phyloP scores from a whole-genome alignment of 2,888 invertebrate genomes.

The Malachius bipustulatus region DNA sequence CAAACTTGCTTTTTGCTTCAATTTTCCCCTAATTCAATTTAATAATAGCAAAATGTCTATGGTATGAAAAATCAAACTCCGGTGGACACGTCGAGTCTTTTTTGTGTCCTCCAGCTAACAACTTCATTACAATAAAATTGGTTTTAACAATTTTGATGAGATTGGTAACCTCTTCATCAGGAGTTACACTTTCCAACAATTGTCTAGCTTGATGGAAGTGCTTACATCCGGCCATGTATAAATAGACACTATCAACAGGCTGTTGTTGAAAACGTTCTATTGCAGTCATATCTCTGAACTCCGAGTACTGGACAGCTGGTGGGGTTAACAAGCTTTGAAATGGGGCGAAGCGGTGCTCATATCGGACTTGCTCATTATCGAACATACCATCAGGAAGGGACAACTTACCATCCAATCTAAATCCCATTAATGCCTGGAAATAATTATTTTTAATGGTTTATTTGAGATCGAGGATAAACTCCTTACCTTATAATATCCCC shows the following conservation, averaged over 20 bases:
- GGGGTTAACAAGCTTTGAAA: constrained; percentile 78
- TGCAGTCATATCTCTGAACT: constrained; percentile 77
- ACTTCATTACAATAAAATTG: constrained; percentile 88
- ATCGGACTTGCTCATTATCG: constrained; percentile 88
- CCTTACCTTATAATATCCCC: constrained; percentile 81
- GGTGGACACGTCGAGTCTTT: constrained; percentile 74
- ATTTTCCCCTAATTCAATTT: constrained; percentile 41
- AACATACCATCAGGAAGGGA: constrained; percentile 76
- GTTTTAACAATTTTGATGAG: constrained; percentile 87
- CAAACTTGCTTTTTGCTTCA: too few species aligned
- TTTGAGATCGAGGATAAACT: not conserved
- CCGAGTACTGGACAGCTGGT: constrained; percentile 81
- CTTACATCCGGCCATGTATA: constrained; percentile 77
- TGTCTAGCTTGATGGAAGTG: constrained; percentile 86
- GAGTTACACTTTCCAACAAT: constrained; percentile 69
- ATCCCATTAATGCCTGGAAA: constrained; percentile 73
- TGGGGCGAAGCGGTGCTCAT: constrained; percentile 87
- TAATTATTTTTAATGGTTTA: constrained; percentile 8
- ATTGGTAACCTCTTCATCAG: constrained; percentile 69
- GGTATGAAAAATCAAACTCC: constrained; percentile 82
- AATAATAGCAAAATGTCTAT: constrained; percentile 84
- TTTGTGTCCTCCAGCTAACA: constrained; percentile 86
- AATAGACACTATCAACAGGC: constrained; percentile 41
- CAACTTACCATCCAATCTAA: constrained; percentile 79
- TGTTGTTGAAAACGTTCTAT: constrained; percentile 44